Evolutionary conservation across 2,888 invertebrate genomes (phyloP).

Genomic region (Pollenia griseotomentosa): DNA sequence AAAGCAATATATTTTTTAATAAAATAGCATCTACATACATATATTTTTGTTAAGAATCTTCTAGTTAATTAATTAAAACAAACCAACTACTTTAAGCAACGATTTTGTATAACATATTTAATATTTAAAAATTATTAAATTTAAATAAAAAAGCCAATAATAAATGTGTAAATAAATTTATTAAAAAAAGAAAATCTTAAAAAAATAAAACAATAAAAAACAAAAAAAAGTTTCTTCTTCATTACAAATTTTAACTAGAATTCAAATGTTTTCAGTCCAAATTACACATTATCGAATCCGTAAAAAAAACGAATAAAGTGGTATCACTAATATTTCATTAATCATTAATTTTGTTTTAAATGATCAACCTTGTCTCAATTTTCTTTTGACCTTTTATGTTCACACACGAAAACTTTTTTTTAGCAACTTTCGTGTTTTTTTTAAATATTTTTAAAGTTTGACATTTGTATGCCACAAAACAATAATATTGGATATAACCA

Average conservation of each 20-base stretch:
- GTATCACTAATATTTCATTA: too few relatives aligned
- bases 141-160: conserved; percentile 44
- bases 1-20: conserved; percentile 67
- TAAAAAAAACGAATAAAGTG: too few relatives aligned
- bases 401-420: too few relatives aligned
- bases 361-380: too few relatives aligned
- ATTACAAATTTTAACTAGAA: neutral
- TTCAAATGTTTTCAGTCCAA: too few relatives aligned
- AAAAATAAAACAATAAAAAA: conserved; percentile 43
- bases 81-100: conserved; percentile 61
- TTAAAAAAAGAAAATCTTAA: conserved; percentile 42
- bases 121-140: conserved; percentile 31
- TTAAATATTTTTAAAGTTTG: too few relatives aligned
- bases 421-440: too few relatives aligned
- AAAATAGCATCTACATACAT: conserved; percentile 1
- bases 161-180: conserved; percentile 60
- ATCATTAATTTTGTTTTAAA: too few relatives aligned
- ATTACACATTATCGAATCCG: too few relatives aligned
- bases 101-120: conserved; percentile 69
- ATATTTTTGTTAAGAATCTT: conserved; percentile 58
- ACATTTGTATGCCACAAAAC: too few relatives aligned
- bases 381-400: too few relatives aligned
- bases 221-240: neutral
- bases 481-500: too few relatives aligned
- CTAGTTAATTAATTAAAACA: conserved; percentile 63